These are phyloP conservation scores for Rhegmatorhina hoffmannsi DNA, from an alignment of 2,113 vertebrate species.

Conservation along the genomic window DNA sequence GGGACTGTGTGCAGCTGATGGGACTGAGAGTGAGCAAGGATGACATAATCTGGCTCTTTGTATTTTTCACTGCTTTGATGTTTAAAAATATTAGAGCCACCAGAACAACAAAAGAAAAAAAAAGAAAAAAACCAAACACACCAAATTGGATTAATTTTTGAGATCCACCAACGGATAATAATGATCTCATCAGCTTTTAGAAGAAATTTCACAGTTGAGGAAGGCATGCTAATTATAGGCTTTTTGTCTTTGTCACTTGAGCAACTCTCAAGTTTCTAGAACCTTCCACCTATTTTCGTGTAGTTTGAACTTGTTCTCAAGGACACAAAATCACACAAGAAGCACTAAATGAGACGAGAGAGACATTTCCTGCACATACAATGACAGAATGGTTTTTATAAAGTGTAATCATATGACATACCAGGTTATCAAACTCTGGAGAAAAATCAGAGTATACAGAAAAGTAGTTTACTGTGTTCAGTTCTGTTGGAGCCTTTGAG, in stretches of 20 bases:
- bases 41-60: not conserved
- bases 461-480: not conserved
- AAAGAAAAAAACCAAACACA: not conserved
- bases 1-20: not conserved
- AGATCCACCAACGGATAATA: conserved; percentile 37
- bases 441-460: not conserved
- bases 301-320: conserved; percentile 2
- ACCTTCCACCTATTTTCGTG: not conserved
- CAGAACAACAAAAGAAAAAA: not conserved
- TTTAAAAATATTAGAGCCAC: conserved; percentile 31
- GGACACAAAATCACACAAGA: not conserved
- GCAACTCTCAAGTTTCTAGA: not conserved
- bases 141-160: conserved; percentile 65
- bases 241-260: not conserved
- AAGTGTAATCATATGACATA: not conserved
- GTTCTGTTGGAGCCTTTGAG: not conserved
- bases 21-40: not conserved
- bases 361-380: not conserved
- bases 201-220: conserved; percentile 33
- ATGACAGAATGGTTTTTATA: not conserved
- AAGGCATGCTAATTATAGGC: not conserved
- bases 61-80: conserved; percentile 53
- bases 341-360: not conserved
- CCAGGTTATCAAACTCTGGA: not conserved
- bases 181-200: conserved; percentile 52